Percentiles rank a stretch among this genome's conserved stretches.
phyloP scores from a whole-genome alignment of 2,113 vertebrate genomes.

The Cettia cetti region DNA sequence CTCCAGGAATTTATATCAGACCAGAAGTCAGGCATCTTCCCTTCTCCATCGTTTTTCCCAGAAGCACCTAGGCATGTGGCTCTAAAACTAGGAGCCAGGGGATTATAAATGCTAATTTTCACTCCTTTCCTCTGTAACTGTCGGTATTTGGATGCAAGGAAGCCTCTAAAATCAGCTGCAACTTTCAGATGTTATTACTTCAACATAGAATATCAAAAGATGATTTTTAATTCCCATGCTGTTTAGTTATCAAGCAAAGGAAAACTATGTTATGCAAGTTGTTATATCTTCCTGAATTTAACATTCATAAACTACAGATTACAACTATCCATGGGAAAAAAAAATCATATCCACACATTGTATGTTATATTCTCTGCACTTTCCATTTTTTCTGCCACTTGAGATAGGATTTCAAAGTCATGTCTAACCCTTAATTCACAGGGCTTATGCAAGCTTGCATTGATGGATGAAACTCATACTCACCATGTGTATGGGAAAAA shows the following conservation, averaged over 20 bases:
- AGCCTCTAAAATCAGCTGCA: neutral
- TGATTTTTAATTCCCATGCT: neutral
- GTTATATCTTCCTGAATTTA: neutral
- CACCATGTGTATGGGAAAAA: slow-evolving; percentile 19
- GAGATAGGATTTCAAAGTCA: slow-evolving; percentile 31
- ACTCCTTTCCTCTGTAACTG: neutral
- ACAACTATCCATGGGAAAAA: neutral
- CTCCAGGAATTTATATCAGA: neutral
- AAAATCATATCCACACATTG: neutral
- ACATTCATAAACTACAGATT: neutral
- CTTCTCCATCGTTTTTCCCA: neutral
- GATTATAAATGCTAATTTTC: neutral
- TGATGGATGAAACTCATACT: slow-evolving; percentile 16
- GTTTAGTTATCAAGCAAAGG: neutral
- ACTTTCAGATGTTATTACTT: neutral
- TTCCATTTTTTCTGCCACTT: slow-evolving; percentile 3
- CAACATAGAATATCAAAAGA: neutral
- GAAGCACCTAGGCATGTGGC: neutral
- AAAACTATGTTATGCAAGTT: neutral
- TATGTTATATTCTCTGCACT: neutral
- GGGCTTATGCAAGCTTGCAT: neutral
- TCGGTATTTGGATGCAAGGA: neutral
- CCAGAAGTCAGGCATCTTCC: neutral
- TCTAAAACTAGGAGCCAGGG: neutral
- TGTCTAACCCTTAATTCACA: neutral